Evolutionary conservation across 2,113 vertebrate genomes (phyloP), one percentile per base, ranked within the genome.

Genomic region (Hippocampus comes): DNA sequence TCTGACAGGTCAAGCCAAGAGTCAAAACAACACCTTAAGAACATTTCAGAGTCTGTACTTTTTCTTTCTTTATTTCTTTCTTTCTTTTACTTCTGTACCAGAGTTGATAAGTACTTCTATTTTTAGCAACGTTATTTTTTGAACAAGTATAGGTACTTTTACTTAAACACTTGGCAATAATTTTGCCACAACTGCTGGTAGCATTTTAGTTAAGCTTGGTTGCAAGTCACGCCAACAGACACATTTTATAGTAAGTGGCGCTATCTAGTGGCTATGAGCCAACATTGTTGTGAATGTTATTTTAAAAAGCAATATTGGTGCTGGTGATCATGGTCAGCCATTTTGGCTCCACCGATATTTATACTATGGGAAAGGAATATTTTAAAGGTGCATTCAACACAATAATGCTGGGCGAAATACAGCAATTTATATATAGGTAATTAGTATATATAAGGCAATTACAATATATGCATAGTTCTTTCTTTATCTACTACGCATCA

Each of bases 241-340:
- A 15, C 5, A n/a, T 51, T 25, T 34, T 3, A 57, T 23, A 27
- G 56, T 67, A 70, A 68, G 73, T 68, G 68, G 42, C 63, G 79
- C 84, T 87, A 84, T 79, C 89, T 88, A 64, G 74, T 82, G 89
- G 87, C 56, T 20, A 20, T 18, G 9, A 41, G 9, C 0, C 20
- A 41, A 41, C 9, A 41, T 20, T 63, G 61, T n/a, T 34, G 59
- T 20, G 17, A 30, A 10, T 17, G 9, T 17, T 15, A 25, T 27
- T 25, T 60, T 18, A 14, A 30, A 18, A 60, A 15, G 27, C 60
- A 56, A 5, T 14, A 20, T 51, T 46, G 65, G 55, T 63, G 67
- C 64, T 73, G 76, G 49, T 77, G 82, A 76, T 79, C 38, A 67
- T 53, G 51, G 78, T 80, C 83, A 84, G 86, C 78, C 88, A 87